Evolutionary conservation across 2,888 invertebrate species (phyloP), one percentile per base, ranked within the genome.

Genomic region (Brachyopa scutellaris): DNA sequence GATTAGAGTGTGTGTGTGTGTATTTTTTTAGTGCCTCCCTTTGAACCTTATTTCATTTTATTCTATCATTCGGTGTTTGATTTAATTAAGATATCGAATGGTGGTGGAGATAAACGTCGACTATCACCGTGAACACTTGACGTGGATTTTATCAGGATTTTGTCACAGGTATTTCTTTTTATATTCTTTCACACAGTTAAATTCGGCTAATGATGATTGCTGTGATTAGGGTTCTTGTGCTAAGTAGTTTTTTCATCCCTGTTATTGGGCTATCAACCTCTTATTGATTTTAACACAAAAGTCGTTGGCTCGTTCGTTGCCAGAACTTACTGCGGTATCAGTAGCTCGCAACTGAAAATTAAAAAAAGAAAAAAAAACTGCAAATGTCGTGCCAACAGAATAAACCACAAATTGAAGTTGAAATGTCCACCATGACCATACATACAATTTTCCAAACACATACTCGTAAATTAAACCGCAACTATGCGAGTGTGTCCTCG

Each of bases 321-420:
- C 69, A 61, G 69, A 67, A 31, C 36, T 61, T 61, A n/a, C n/a
- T 69, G 61, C 42, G 67, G 66, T 45, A 38, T 36, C 11, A 33
- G 21, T 29, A 26, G 38, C 42, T 29, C 5, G 31, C 40, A 53
- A 45, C 23, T 45, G 19, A 45, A 64, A 76, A 45, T 76, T 76
- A n/a, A n/a, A n/a, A n/a, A n/a, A n/a, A n/a, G n/a, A n/a, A n/a
- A n/a, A n/a, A n/a, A n/a, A 64, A 59, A 26, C 61, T 61, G 36
- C 55, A 38, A 77, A 70, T 57, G 62, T 70, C 61, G 61, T 69
- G 76, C 77, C 77, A 77, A 55, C 77, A 70, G 51, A 55, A 49
- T 23, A 17, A 13, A 70, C 77, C 77, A 31, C 62, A 77, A 70
- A 70, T 64, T 70, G 36, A 13, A 64, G 49, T 70, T 70, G 55